A percentile compares a stretch with the other conserved stretches of the same genome.
phyloP scores from a whole-genome alignment of 1,140 invertebrate species.

The Pararge aegeria region DNA sequence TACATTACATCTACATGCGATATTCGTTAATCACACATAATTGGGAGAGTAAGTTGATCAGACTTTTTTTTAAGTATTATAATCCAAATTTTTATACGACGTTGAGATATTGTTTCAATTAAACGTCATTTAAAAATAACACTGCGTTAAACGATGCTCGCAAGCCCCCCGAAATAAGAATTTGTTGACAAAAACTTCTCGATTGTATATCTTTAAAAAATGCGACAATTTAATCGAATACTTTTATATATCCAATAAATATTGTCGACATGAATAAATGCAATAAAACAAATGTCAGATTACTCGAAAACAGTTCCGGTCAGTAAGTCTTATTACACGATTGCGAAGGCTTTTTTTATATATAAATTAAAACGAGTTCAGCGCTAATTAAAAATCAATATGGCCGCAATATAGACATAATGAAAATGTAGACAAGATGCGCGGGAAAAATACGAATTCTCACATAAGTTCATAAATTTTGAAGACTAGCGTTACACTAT shows the following conservation, averaged over 20 bases:
- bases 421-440: background rate
- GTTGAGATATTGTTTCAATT: too few relatives aligned
- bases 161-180: too few relatives aligned
- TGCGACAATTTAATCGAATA: background rate
- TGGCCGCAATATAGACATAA: background rate
- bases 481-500: too few relatives aligned
- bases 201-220: too few relatives aligned
- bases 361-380: conserved; percentile 23
- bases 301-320: conserved; percentile 23
- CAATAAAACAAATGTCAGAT: conserved; percentile 20
- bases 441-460: background rate
- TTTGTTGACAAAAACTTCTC: too few relatives aligned
- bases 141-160: too few relatives aligned
- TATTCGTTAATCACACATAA: too few relatives aligned
- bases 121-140: too few relatives aligned
- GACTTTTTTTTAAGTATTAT: too few relatives aligned
- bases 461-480: background rate
- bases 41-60: too few relatives aligned
- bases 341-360: conserved; percentile 17
- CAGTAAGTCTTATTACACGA: conserved; percentile 33
- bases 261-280: background rate
- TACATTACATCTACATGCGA: too few relatives aligned
- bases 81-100: too few relatives aligned
- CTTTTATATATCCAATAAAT: background rate
- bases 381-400: conserved; percentile 31